Percentiles rank a stretch among this genome's conserved stretches.
Evolutionary conservation across 1,140 invertebrate species (phyloP).

Genomic region (Rhagoletis pomonella): DNA sequence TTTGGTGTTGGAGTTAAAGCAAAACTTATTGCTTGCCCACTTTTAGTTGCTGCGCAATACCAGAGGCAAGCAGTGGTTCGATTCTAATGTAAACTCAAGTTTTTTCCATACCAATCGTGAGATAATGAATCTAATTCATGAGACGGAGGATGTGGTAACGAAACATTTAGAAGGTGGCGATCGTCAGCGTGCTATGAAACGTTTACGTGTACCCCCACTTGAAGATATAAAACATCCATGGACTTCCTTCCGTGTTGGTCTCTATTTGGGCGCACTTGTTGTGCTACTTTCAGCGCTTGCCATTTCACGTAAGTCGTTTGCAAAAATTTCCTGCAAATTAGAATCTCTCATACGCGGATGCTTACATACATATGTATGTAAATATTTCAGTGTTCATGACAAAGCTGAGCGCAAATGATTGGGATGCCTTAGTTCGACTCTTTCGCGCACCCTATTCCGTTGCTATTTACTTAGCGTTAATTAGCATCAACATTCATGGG

Average conservation of each 20-base stretch:
- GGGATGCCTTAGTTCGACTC: conserved; percentile 65
- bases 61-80: conserved; percentile 48
- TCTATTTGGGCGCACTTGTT: conserved; percentile 80
- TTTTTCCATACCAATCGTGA: conserved; percentile 55
- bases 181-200: conserved; percentile 82
- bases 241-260: conserved; percentile 80
- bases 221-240: conserved; percentile 80
- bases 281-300: conserved; percentile 77
- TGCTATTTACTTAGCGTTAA: conserved; percentile 81
- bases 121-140: conserved; percentile 76
- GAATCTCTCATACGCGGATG: background rate
- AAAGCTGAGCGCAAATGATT: background rate
- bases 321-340: background rate
- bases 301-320: conserved; percentile 75
- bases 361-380: background rate
- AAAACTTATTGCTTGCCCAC: too few species aligned
- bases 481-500: conserved; percentile 84
- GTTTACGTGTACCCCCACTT: conserved; percentile 82
- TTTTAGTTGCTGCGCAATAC: conserved; percentile 46
- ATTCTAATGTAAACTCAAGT: conserved; percentile 4
- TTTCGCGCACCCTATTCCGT: conserved; percentile 83
- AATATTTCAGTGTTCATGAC: background rate
- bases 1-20: background rate
- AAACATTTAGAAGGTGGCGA: conserved; percentile 82
- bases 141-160: conserved; percentile 82